A percentile compares a stretch with the other conserved stretches of the same genome.
Conservation (phyloP, 1,140 invertebrate genomes). For the Andrena cerasifolii region DNA sequence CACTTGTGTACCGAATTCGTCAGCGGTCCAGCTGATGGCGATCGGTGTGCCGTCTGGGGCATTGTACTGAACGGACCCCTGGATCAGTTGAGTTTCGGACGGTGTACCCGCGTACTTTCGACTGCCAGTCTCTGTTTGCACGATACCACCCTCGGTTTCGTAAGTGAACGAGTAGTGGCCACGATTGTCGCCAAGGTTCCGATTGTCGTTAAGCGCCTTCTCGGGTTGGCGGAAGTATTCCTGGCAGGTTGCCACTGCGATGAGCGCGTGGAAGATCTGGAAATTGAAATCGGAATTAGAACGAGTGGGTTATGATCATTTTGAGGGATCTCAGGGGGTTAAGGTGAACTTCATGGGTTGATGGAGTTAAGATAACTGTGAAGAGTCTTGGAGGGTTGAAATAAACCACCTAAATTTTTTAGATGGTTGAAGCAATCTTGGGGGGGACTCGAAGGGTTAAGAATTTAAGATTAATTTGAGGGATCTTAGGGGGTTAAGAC, state of each 20-base stretch:
- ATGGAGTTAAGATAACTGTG: too few relatives aligned
- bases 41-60: constrained; percentile 83
- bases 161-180: constrained; percentile 79
- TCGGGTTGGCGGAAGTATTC: constrained; percentile 78
- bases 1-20: constrained; percentile 82
- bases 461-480: too few relatives aligned
- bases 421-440: too few relatives aligned
- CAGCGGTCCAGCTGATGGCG: constrained; percentile 81
- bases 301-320: too few relatives aligned
- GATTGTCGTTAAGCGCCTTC: constrained; percentile 73
- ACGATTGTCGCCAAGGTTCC: constrained; percentile 75
- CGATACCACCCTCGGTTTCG: constrained; percentile 82
- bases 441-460: too few relatives aligned
- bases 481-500: too few relatives aligned
- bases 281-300: not conserved
- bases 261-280: constrained; percentile 59
- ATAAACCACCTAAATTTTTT: too few relatives aligned
- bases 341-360: too few relatives aligned
- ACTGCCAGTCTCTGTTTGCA: constrained; percentile 79
- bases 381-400: too few relatives aligned
- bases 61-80: constrained; percentile 84
- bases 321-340: too few relatives aligned
- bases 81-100: constrained; percentile 80
- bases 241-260: constrained; percentile 60
- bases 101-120: constrained; percentile 80